Evolutionary conservation across 2,888 invertebrate genomes (phyloP).

Genomic region (Cephus pulcher): DNA sequence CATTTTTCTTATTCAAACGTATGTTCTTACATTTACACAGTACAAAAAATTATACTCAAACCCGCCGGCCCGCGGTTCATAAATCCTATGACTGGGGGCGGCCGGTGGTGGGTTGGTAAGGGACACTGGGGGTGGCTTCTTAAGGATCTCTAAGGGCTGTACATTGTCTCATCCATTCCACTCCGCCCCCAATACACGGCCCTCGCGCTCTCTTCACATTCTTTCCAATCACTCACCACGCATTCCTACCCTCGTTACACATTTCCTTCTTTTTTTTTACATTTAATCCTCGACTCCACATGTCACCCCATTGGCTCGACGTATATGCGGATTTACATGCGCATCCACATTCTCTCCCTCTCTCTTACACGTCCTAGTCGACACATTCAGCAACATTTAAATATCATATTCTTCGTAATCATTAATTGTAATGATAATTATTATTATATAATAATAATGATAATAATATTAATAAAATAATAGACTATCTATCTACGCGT

Average conservation of each 20-base stretch:
- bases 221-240: conserved; percentile 28
- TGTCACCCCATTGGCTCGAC: too few species aligned
- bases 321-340: too few species aligned
- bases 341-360: background rate
- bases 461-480: conserved; percentile 53
- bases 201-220: conserved; percentile 39
- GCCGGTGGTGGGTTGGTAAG: conserved; percentile 46
- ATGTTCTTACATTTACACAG: conserved; percentile 88
- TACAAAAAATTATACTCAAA: conserved; percentile 81
- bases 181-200: conserved; percentile 57
- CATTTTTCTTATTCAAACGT: conserved; percentile 75
- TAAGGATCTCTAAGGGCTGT: conserved; percentile 51
- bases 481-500: conserved; percentile 61
- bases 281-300: background rate
- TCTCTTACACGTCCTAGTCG: conserved; percentile 17
- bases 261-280: conserved; percentile 25
- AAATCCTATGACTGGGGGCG: conserved; percentile 61
- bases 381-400: conserved; percentile 61
- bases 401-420: conserved; percentile 59
- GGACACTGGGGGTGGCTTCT: conserved; percentile 39
- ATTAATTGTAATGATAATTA: conserved; percentile 39
- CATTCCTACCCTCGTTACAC: conserved; percentile 23
- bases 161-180: conserved; percentile 52
- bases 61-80: conserved; percentile 61
- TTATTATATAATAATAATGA: conserved; percentile 32